These are phyloP conservation scores for Ectropis grisescens DNA, from an alignment of 1,140 invertebrate genomes.

Conservation along the genomic window DNA sequence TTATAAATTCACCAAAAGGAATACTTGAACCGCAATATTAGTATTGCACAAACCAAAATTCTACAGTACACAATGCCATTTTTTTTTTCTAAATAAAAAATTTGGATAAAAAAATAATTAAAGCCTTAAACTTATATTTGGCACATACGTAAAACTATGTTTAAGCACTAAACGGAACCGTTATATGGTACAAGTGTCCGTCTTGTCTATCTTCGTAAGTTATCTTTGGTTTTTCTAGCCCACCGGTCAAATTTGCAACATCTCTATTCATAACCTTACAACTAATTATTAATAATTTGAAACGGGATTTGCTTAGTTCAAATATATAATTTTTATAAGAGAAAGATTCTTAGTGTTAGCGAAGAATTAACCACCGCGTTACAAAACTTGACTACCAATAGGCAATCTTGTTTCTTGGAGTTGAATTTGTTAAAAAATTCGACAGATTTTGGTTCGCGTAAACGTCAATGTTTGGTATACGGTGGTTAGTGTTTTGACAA, in stretches of 20 bases:
- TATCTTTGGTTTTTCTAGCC: slow-evolving; percentile 68
- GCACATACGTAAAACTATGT: slow-evolving; percentile 44
- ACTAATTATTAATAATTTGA: slow-evolving; percentile 25
- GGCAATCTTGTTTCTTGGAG: too few species aligned
- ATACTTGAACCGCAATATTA: slow-evolving; percentile 43
- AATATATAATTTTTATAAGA: too few species aligned
- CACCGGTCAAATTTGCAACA: slow-evolving; percentile 43
- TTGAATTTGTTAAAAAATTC: too few species aligned
- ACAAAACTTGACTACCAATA: too few species aligned
- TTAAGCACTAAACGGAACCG: slow-evolving; percentile 32
- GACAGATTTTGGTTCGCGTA: too few species aligned
- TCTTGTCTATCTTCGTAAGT: slow-evolving; percentile 35
- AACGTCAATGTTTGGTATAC: too few species aligned
- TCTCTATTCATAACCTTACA: too few species aligned
- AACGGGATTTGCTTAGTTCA: too few species aligned
- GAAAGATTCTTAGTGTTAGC: too few species aligned
- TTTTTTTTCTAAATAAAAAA: slow-evolving; percentile 33
- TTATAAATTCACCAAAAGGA: slow-evolving; percentile 27
- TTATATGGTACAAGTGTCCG: slow-evolving; percentile 53
- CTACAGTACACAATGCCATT: slow-evolving; percentile 54
- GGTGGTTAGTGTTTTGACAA: too few species aligned
- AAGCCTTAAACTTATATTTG: slow-evolving; percentile 52
- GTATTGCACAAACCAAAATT: slow-evolving; percentile 46
- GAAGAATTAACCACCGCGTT: too few species aligned
- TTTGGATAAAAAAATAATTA: slow-evolving; percentile 27